Evolutionary conservation across 2,797 vertebrate species (phyloP), one percentile per base, ranked within the genome.

Genomic region (Rhadinocentrus ornatus): DNA sequence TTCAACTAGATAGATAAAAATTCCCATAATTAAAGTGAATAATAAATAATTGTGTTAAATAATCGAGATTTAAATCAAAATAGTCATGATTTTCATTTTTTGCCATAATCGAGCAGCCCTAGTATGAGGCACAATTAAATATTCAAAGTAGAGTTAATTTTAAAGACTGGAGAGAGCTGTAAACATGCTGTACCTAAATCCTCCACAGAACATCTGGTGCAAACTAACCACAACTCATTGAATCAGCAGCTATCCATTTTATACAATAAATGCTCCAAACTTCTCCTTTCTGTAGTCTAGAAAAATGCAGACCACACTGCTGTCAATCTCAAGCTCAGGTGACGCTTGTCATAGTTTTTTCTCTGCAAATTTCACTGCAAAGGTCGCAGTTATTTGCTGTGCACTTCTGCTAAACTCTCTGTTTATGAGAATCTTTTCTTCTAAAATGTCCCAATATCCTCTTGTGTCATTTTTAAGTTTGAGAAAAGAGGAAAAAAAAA

Each of bases 381-480:
- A 67, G 6, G 3, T 29, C n/a, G 22, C 22, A 9, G 4, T 31
- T 39, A 26, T 32, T 15, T 41, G 31, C 57, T 11, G 2, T 35
- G 0, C 4, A 55, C 55, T 80, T 74, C 72, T 67, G 29, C 54
- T 32, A 55, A 74, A 81, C 0, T 5, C 18, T 34, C 9, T 5
- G 1, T 69, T 82, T 74, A n/a, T 55, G 31, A 74, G 75, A 74
- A 69, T 8, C 3, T 26, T 18, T 50, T 66, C 18, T 15, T 22
- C 57, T 9, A 11, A 26, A 22, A 58, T 81, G 29, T 75, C 68
- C 26, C 8, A 61, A 78, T 41, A 65, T 80, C 75, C 75, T 83
- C 26, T 81, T 66, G 9, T 52, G 66, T 68, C 57, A 73, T 16
- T 18, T 64, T 7, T 6, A 13, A 58, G 12, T 37, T 26, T 8